Conservation (phyloP, 1,140 invertebrate genomes). For the Rhynchophorus ferrugineus region DNA sequence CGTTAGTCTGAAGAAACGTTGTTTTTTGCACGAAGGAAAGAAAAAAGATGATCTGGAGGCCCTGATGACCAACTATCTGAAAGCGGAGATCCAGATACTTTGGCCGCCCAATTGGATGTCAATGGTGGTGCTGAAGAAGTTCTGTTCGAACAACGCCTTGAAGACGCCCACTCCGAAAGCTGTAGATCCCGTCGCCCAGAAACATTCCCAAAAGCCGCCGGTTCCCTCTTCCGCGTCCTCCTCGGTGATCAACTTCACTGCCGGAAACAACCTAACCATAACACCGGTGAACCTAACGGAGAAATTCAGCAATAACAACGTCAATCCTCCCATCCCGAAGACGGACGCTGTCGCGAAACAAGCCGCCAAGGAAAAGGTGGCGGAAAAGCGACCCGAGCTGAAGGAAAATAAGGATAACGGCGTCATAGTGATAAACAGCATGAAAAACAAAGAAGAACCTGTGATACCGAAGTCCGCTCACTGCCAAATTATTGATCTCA, state of each 20-base stretch:
- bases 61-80: constrained; percentile 32
- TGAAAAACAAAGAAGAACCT: constrained; percentile 14
- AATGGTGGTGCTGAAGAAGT: constrained; percentile 33
- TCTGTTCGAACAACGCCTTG: constrained; percentile 21
- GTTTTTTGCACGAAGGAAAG: constrained; percentile 35
- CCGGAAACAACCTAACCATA: constrained; percentile 14
- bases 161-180: constrained; percentile 18
- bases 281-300: constrained; percentile 19
- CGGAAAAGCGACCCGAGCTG: neutral
- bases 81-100: constrained; percentile 31
- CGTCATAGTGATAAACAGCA: constrained; percentile 18
- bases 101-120: constrained; percentile 42
- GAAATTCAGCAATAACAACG: constrained; percentile 12
- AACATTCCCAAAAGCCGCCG: constrained; percentile 5
- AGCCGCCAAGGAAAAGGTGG: neutral
- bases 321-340: neutral
- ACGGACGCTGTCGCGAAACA: neutral
- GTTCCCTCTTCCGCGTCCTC: constrained; percentile 1
- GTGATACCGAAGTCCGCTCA: constrained; percentile 24
- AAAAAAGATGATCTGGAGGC: constrained; percentile 34
- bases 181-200: neutral
- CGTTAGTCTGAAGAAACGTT: constrained; percentile 34
- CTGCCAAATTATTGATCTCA: constrained; percentile 36
- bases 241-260: constrained; percentile 8
- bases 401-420: constrained; percentile 16